Base-by-base conservation (phyloP, 2,113 vertebrate genomes). In the Carassius carassius region DNA sequence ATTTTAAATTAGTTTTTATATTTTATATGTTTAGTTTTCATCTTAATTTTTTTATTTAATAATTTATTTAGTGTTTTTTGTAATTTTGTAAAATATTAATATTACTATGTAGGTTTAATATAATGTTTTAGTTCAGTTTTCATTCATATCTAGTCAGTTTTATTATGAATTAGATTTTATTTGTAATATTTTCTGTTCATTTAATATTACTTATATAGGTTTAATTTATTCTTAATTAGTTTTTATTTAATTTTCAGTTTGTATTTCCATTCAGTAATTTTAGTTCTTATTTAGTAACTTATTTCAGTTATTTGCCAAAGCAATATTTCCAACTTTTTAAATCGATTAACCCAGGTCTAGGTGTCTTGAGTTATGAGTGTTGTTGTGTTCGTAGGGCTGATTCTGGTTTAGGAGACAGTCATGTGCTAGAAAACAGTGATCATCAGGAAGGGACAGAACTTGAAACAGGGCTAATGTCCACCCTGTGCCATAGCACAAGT, bases 361-460 rank as follows among this genome's bases (percentile, higher is more conserved):
- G 11, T 25, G 4, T 32, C 73, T 29, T 78, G 54, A 78, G 32
- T 41, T 62, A 62, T 78, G 60, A 77, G n/a, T n/a, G 4, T 82
- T n/a, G 47, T 67, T 75, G 41, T 86, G 81, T 65, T 86, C 79
- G 19, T 85, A 88, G 76, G 78, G 16, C 23, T 21, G 78, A 58
- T 76, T 63, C 14, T 81, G 78, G 83, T 37, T 51, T 54, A 49
- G 84, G 72, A 78, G 54, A 58, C 41, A 81, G 47, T 44, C 35
- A 49, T 56, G 63, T 62, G 65, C 51, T 78, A 67, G 74, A 76
- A 25, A 32, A 81, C 21, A 51, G 21, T 62, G 44, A 51, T 60
- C 44, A 54, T 74, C 44, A 73, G 8, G 56, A 60, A 56, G 76
- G 51, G 35, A 81, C 63, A 78, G 69, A 78, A 23, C 41, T 67